Conservation (phyloP, 2,888 invertebrate species). For the Atrina japonica region DNA sequence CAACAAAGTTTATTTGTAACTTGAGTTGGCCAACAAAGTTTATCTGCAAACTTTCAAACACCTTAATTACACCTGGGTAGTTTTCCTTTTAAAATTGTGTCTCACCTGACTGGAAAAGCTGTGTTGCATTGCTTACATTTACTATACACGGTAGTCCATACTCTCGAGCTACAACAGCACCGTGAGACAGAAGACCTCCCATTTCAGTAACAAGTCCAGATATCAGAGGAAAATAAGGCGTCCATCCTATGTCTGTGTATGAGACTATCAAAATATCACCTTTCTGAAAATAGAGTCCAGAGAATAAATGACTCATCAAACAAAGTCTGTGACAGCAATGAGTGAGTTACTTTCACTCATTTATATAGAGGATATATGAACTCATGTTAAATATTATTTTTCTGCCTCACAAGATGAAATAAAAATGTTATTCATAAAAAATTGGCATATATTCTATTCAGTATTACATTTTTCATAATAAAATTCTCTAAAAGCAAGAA, state of each 20-base stretch:
- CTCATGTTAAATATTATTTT: too few relatives aligned
- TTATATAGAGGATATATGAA: too few relatives aligned
- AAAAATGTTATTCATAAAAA: too few relatives aligned
- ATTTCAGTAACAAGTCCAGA: constrained; percentile 90
- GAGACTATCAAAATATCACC: constrained; percentile 90
- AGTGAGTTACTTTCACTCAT: not conserved
- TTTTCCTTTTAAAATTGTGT: too few relatives aligned
- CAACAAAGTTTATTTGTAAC: too few relatives aligned
- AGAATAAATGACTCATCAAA: not conserved
- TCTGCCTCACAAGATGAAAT: too few relatives aligned
- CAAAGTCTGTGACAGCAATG: not conserved
- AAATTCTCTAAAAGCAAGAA: too few relatives aligned
- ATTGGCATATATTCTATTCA: too few relatives aligned
- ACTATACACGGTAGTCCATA: constrained; percentile 92
- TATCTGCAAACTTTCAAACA: too few relatives aligned
- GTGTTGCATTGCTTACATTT: constrained; percentile 87
- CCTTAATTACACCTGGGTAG: too few relatives aligned
- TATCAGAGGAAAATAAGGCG: constrained; percentile 90
- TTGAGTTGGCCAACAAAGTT: too few relatives aligned
- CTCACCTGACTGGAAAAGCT: constrained; percentile 85
- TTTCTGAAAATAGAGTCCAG: constrained; percentile 71
- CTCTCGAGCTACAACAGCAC: constrained; percentile 91
- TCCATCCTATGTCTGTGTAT: constrained; percentile 92
- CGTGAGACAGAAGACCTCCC: constrained; percentile 91
- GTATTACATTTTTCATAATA: too few relatives aligned